Percentiles rank a stretch among this genome's conserved stretches.
These are phyloP conservation scores for Eulemur coronatus DNA, from an alignment of 2,797 vertebrate species.

Conservation along the genomic window DNA sequence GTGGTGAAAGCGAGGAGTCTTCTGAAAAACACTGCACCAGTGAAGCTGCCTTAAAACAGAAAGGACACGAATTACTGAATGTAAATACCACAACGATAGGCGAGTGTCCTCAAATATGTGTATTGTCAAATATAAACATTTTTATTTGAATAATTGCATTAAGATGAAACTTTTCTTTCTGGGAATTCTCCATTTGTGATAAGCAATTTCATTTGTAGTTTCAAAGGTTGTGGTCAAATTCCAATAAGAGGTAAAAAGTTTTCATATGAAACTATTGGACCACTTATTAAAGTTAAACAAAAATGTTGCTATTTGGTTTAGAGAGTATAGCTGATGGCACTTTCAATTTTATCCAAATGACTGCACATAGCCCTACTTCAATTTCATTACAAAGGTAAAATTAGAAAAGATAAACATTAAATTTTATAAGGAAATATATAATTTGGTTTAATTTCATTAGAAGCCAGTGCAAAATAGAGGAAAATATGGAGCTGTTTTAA, in stretches of 20 bases:
- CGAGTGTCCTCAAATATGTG: background rate
- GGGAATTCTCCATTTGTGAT: background rate
- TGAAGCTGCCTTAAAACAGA: background rate
- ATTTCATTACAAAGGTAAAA: constrained; percentile 57
- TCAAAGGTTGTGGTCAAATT: constrained; percentile 26
- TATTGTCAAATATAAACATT: background rate
- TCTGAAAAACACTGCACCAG: background rate
- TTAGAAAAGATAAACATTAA: constrained; percentile 52
- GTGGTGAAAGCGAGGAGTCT: background rate
- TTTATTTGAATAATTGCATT: constrained; percentile 27
- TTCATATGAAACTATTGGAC: background rate
- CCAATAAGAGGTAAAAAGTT: constrained; percentile 1
- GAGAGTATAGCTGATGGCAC: background rate
- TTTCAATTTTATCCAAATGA: background rate
- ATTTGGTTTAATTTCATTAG: constrained; percentile 26
- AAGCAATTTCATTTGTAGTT: background rate
- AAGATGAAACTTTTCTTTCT: background rate
- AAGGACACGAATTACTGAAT: background rate
- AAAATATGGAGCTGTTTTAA: background rate
- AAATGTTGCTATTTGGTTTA: background rate
- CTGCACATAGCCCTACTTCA: background rate
- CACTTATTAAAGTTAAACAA: constrained; percentile 13
- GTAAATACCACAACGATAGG: background rate
- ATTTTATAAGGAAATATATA: background rate
- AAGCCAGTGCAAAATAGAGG: background rate